Evolutionary conservation across 2,113 vertebrate genomes (phyloP).

Genomic region (Thinocorus orbignyianus): DNA sequence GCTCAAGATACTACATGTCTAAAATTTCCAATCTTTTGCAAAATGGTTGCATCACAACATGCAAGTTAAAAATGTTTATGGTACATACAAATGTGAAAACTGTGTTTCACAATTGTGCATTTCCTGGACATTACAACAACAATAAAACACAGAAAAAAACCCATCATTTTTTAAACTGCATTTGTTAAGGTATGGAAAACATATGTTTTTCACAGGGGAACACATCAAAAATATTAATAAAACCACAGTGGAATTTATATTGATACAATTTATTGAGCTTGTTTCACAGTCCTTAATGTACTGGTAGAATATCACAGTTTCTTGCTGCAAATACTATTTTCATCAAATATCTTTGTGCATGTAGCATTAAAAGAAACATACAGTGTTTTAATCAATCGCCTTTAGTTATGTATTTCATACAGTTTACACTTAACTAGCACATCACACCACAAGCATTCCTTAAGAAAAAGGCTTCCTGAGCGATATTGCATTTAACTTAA

Average conservation of each 20-base stretch:
- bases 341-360: constrained; percentile 40
- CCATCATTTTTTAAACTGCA: constrained; percentile 49
- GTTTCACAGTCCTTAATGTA: constrained; percentile 30
- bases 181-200: constrained; percentile 72
- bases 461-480: neutral
- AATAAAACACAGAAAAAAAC: constrained; percentile 38
- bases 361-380: constrained; percentile 45
- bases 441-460: neutral
- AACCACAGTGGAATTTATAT: constrained; percentile 64
- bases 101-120: constrained; percentile 31
- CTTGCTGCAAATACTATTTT: constrained; percentile 34
- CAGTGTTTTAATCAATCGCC: neutral
- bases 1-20: neutral
- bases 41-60: neutral
- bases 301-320: neutral
- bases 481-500: neutral
- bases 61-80: constrained; percentile 41
- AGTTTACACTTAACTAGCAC: neutral
- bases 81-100: constrained; percentile 49
- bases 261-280: constrained; percentile 57
- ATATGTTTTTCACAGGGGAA: constrained; percentile 69
- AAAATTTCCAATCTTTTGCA: constrained; percentile 22
- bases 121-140: constrained; percentile 45
- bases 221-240: constrained; percentile 74
- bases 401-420: constrained; percentile 7